These are phyloP conservation scores for Chondrosia reniformis DNA, from an alignment of 37 sponge, comb jelly and placozoan genomes.

Conservation along the genomic window DNA sequence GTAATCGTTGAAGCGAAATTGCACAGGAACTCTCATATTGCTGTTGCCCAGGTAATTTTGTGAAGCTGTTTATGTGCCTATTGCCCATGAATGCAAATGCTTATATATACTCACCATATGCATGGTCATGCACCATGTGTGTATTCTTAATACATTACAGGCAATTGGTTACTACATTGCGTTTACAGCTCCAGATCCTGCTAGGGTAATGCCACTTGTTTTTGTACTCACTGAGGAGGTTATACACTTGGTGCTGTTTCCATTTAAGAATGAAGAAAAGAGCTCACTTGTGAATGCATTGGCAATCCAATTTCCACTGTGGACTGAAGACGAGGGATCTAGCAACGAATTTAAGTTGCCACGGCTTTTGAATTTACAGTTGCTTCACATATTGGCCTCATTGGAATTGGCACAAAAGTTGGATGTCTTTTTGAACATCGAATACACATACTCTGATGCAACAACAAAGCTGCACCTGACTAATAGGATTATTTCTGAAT, in stretches of 20 bases:
- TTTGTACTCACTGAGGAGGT: background rate
- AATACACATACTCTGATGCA: background rate
- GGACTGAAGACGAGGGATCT: background rate
- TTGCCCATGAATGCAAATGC: too few relatives aligned
- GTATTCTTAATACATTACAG: background rate
- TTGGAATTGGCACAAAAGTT: background rate
- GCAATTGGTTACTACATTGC: background rate
- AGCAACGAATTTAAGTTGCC: background rate
- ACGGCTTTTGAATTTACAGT: background rate
- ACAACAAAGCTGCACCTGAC: background rate
- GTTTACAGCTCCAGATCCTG: background rate
- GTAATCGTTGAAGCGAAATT: background rate
- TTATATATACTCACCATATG: too few relatives aligned
- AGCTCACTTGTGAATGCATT: background rate
- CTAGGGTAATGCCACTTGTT: background rate
- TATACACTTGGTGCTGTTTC: background rate
- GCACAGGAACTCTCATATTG: background rate
- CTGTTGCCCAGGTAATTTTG: background rate
- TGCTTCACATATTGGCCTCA: background rate
- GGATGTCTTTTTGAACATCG: background rate
- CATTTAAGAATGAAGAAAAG: background rate
- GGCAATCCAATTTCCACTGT: background rate
- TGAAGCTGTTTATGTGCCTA: background rate
- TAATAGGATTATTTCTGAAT: background rate
- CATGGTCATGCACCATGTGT: too few relatives aligned